Evolutionary conservation across 2,797 vertebrate genomes (phyloP).

Genomic region (Prunella strophiata): DNA sequence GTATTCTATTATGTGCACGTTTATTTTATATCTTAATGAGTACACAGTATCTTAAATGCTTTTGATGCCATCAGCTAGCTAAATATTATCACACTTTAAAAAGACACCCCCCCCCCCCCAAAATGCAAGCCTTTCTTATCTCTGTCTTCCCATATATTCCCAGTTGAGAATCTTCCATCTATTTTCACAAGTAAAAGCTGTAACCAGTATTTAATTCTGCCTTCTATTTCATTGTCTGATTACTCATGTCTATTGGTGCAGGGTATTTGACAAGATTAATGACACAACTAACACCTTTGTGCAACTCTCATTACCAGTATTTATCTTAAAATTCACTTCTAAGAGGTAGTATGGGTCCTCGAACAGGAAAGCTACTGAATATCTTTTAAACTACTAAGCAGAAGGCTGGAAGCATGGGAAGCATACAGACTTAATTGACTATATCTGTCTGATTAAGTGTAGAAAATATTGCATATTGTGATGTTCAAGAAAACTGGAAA

Average conservation of each 20-base stretch:
- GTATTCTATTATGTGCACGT: neutral
- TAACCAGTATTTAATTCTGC: neutral
- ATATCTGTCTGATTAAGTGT: neutral
- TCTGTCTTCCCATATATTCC: neutral
- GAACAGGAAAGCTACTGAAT: neutral
- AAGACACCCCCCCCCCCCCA: accelerated
- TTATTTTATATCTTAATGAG: neutral
- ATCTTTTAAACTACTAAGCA: neutral
- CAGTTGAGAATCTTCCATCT: neutral
- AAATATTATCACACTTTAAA: neutral
- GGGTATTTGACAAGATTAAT: conserved; percentile 37
- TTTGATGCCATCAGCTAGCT: neutral
- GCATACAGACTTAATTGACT: neutral
- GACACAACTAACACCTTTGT: neutral
- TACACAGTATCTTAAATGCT: neutral
- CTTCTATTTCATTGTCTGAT: neutral
- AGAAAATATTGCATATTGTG: neutral
- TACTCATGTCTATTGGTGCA: neutral
- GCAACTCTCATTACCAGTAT: conserved; percentile 13
- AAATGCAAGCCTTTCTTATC: neutral
- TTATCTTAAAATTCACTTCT: conserved; percentile 34
- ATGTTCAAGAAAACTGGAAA: neutral
- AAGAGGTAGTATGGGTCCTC: neutral
- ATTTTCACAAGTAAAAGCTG: neutral
- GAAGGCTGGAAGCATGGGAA: neutral